phyloP scores from a whole-genome alignment of 1,140 invertebrate genomes.

The Heliconius hewitsoni region DNA sequence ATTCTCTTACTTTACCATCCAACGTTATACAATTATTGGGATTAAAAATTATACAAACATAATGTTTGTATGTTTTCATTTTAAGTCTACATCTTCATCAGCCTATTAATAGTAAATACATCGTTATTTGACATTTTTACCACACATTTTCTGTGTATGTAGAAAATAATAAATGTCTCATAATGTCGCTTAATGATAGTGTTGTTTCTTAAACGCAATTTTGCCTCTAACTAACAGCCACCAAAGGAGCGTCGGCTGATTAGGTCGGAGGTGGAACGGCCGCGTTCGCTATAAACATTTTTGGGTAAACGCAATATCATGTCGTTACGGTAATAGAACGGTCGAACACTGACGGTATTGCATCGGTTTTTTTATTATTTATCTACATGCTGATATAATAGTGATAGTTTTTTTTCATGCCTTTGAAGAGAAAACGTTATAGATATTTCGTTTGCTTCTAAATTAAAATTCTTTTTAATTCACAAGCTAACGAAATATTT shows the following conservation, averaged over 20 bases:
- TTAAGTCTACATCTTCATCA: too few relatives aligned
- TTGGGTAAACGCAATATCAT: slow-evolving; percentile 73
- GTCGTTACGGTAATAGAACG: slow-evolving; percentile 68
- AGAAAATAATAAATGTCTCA: neutral
- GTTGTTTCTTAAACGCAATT: slow-evolving; percentile 11
- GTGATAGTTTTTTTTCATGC: neutral
- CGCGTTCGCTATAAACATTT: slow-evolving; percentile 61
- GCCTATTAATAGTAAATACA: too few relatives aligned
- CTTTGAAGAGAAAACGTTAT: too few relatives aligned
- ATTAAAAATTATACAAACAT: too few relatives aligned
- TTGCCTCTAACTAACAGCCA: slow-evolving; percentile 35
- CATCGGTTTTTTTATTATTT: slow-evolving; percentile 26
- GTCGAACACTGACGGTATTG: slow-evolving; percentile 27
- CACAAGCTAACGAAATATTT: too few relatives aligned
- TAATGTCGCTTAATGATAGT: slow-evolving; percentile 1
- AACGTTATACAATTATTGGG: too few relatives aligned
- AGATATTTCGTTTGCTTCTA: too few relatives aligned
- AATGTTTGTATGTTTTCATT: too few relatives aligned
- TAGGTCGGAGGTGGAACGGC: slow-evolving; percentile 52
- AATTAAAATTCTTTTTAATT: too few relatives aligned
- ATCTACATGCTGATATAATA: slow-evolving; percentile 2
- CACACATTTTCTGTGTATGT: neutral
- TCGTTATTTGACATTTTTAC: too few relatives aligned
- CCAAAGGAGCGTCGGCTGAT: slow-evolving; percentile 57
- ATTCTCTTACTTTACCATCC: too few relatives aligned